Conservation (phyloP, 1,140 invertebrate genomes). For the Pogonomyrmex barbatus region DNA sequence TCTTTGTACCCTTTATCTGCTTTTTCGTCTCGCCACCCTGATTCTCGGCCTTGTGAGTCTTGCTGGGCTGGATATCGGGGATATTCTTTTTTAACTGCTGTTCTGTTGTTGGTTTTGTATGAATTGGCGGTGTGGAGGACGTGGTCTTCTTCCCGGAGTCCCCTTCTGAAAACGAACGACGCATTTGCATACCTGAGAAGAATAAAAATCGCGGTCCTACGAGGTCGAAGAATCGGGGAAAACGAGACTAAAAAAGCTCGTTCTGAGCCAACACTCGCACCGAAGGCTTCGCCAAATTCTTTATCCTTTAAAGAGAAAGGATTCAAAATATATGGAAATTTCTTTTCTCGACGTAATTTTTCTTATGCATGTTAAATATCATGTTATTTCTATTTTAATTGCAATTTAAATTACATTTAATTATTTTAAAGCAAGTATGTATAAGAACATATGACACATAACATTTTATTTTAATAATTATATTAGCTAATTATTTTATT, state of each 20-base stretch:
- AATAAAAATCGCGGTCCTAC: constrained; percentile 17
- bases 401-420: not conserved
- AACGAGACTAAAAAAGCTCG: constrained; percentile 9
- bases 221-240: not conserved
- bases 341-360: not conserved
- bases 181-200: constrained; percentile 46
- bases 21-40: constrained; percentile 80
- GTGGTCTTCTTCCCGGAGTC: constrained; percentile 64
- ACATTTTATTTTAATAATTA: constrained; percentile 3
- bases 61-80: constrained; percentile 84
- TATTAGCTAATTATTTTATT: not conserved
- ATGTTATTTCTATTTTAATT: not conserved
- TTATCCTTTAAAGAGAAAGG: not conserved
- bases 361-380: not conserved
- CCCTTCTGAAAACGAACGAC: constrained; percentile 51
- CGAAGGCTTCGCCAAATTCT: constrained; percentile 33
- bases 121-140: constrained; percentile 73
- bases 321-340: not conserved
- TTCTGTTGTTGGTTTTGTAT: constrained; percentile 80
- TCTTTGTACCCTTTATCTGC: constrained; percentile 78
- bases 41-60: constrained; percentile 75
- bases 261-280: not conserved
- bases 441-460: not conserved
- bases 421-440: not conserved
- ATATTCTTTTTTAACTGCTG: constrained; percentile 75